Percentiles rank a stretch among this genome's conserved stretches.
Evolutionary conservation across 2,797 vertebrate genomes (phyloP).

Genomic region (Eleutherodactylus coqui): DNA sequence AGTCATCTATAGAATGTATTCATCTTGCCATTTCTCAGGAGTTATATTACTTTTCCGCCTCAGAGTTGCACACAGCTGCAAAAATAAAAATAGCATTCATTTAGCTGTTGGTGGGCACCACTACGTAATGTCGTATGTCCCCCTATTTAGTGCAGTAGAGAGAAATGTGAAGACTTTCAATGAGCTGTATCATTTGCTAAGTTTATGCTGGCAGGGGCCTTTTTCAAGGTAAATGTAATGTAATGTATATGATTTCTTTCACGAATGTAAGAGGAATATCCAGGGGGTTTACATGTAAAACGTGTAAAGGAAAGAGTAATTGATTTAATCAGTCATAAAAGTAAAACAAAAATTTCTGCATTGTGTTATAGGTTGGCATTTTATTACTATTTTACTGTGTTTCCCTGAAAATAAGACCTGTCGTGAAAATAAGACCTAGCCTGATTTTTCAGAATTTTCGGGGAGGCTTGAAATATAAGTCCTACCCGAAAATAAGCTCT

Average conservation of each 20-base stretch:
- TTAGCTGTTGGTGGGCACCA: not conserved
- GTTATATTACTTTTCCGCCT: not conserved
- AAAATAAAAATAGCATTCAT: not conserved
- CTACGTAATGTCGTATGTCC: not conserved
- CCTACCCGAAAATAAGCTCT: too few species aligned
- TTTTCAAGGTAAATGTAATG: not conserved
- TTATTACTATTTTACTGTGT: too few species aligned
- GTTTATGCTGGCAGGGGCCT: not conserved
- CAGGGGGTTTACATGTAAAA: not conserved
- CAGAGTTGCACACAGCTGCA: not conserved
- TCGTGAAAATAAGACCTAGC: too few species aligned
- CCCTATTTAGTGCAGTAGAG: not conserved
- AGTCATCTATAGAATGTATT: not conserved
- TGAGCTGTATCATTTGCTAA: slow-evolving; percentile 17
- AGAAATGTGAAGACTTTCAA: not conserved
- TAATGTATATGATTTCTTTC: not conserved
- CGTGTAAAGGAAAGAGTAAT: not conserved
- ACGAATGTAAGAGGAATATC: too few species aligned
- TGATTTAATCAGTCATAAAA: not conserved
- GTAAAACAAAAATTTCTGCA: not conserved
- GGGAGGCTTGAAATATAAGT: too few species aligned
- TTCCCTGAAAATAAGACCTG: too few species aligned
- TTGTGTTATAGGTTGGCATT: not conserved
- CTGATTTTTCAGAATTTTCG: too few species aligned
- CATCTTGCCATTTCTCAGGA: not conserved